Evolutionary conservation across 2,888 invertebrate species (phyloP).

Genomic region (Agonopterix heracliana): DNA sequence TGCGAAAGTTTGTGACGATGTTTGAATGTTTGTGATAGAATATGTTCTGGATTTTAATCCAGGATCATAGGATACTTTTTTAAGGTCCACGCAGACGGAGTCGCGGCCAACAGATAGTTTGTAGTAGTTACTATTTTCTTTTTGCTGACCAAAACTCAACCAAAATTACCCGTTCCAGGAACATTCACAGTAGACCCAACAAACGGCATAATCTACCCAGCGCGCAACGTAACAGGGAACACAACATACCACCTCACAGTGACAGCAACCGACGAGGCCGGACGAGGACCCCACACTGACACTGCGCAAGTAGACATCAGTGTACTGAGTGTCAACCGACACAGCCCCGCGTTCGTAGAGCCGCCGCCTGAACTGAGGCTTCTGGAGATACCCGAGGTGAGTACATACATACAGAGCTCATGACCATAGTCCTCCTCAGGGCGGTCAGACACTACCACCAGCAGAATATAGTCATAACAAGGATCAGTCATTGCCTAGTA

Average conservation of each 20-base stretch:
- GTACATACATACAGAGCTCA: conserved; percentile 10
- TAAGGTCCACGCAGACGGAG: too few species aligned
- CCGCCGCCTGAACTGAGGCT: conserved; percentile 86
- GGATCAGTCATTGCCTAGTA: too few species aligned
- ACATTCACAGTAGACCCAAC: conserved; percentile 85
- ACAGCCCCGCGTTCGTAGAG: conserved; percentile 86
- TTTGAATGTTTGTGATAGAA: too few species aligned
- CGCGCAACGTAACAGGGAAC: conserved; percentile 81
- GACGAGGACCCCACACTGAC: conserved; percentile 79
- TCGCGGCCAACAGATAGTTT: too few species aligned
- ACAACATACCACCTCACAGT: conserved; percentile 75
- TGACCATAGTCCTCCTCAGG: too few species aligned
- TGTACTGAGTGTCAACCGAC: conserved; percentile 87
- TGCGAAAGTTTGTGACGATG: too few species aligned
- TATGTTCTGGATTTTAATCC: too few species aligned
- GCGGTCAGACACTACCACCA: too few species aligned
- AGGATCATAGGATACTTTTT: too few species aligned
- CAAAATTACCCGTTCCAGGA: conserved; percentile 51
- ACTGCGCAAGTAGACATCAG: conserved; percentile 84
- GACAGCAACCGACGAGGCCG: conserved; percentile 86
- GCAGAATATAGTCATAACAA: too few species aligned
- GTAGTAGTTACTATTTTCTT: too few species aligned
- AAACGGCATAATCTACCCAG: conserved; percentile 89
- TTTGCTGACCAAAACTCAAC: too few species aligned
- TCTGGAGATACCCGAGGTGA: conserved; percentile 88